A percentile compares a stretch with the other conserved stretches of the same genome.
phyloP scores from a whole-genome alignment of 2,113 vertebrate genomes.

The Oncorhynchus clarkii region DNA sequence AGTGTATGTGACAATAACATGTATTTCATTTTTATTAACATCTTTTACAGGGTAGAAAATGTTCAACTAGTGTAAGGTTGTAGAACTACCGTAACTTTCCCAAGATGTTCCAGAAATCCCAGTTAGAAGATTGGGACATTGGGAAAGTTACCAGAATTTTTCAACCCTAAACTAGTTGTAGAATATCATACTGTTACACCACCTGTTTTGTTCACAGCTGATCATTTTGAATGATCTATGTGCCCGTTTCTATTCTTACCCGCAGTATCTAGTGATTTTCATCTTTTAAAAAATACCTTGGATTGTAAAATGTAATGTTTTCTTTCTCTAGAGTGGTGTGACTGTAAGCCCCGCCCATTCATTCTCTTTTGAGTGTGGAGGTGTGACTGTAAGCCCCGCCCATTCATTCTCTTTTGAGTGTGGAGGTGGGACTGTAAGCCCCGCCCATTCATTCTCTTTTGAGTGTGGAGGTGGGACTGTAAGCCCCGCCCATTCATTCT shows the following conservation, averaged over 20 bases:
- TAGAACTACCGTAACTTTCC: no score
- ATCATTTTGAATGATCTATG: neutral
- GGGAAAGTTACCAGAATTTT: no score
- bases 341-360: constrained; percentile 14
- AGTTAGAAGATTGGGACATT: no score
- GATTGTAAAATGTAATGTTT: neutral
- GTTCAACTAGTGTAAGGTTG: neutral
- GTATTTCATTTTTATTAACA: neutral
- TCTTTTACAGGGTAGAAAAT: neutral
- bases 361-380: constrained; percentile 48
- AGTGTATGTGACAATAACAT: no score
- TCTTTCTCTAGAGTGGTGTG: neutral
- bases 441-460: constrained; percentile 31
- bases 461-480: constrained; percentile 40
- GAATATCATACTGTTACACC: neutral
- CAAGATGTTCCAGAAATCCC: no score
- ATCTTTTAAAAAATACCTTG: neutral
- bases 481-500: constrained; percentile 18
- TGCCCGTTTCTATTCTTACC: neutral
- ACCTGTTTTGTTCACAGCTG: neutral
- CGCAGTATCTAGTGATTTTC: neutral
- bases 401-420: no score
- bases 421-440: neutral
- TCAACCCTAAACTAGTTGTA: neutral
- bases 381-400: no score